Base-by-base conservation (phyloP, 2,888 invertebrate species). In the Sturmia bella region DNA sequence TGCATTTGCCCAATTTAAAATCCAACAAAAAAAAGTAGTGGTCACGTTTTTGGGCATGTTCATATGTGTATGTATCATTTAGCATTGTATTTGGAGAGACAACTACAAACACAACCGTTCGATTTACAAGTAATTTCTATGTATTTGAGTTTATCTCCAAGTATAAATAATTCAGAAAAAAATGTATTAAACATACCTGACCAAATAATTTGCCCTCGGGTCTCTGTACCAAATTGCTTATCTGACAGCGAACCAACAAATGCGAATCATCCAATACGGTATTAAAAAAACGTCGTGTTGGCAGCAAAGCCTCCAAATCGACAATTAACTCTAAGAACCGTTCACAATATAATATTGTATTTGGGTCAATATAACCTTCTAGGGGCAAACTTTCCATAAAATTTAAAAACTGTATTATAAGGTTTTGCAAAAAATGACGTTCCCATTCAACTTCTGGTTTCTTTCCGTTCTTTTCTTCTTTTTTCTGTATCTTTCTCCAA, bases 251-350 rank as follows among this genome's bases (percentile, higher is more conserved):
- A 11, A 98, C 97, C 56, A 99, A 95, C 43, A 99, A 92, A 90
- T 99, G 99, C 83, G 96, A 95, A 91, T 98, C 98, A 89, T 99
- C 98, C 91, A 99, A 93, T 1, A 99, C 95, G 0, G 97, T 96
- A 91, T 99, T 99, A 91, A 99, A 98, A 91, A 99, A 99, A 61
- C 99, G 93, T 43, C 99, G 93, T 0, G 99, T 99, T 0, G 98
- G 98, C 87, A 99, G 91, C 84, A 99, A 92, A 0, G 99, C 98
- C 89, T 99, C 99, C 85, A 99, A 92, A 90, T 99, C 99, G 74
- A 99, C 98, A 91, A 99, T 93, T 84, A 99, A 92, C 91, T 99
- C 99, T 81, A 99, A 90, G 91, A 99, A 99, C 52, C 99, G 93
- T 92, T 99, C 99, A 91, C 98, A 98, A 90, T 98, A 99, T 85